A percentile compares a stretch with the other conserved stretches of the same genome.
Evolutionary conservation across 2,113 vertebrate species (phyloP).

Genomic region (Sebastes schlegelii): DNA sequence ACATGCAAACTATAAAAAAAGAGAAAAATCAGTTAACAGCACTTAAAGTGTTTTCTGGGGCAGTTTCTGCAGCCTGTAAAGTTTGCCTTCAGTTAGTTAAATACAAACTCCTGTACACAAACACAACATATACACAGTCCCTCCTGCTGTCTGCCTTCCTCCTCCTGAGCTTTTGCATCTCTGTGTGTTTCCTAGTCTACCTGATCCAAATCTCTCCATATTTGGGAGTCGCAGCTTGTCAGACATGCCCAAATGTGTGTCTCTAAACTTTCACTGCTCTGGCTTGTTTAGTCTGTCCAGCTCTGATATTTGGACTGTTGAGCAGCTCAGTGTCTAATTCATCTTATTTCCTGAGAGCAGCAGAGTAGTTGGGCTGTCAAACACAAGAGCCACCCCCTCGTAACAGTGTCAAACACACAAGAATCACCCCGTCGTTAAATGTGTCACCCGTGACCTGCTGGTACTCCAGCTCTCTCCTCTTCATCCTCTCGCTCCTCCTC

Average conservation of each 20-base stretch:
- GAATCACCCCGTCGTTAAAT: constrained; percentile 68
- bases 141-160: constrained; percentile 5
- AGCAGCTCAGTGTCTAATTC: constrained; percentile 65
- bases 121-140: constrained; percentile 24
- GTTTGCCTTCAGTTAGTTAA: constrained; percentile 42
- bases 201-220: constrained; percentile 77
- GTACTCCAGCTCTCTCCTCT: constrained; percentile 35
- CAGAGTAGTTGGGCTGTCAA: constrained; percentile 71
- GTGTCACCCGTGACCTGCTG: constrained; percentile 63
- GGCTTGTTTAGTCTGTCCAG: constrained; percentile 80
- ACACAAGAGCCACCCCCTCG: constrained; percentile 71
- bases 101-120: constrained; percentile 41
- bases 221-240: constrained; percentile 73
- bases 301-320: constrained; percentile 75
- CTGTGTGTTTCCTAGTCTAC: constrained; percentile 37
- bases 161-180: constrained; percentile 30
- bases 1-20: background rate
- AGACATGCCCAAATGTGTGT: constrained; percentile 59
- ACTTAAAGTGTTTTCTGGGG: background rate
- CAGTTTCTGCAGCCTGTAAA: constrained; percentile 1
- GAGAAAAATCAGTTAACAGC: background rate
- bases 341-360: constrained; percentile 69
- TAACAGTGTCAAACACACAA: constrained; percentile 79
- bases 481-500: constrained; percentile 23
- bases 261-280: constrained; percentile 76